Evolutionary conservation across 2,113 vertebrate species (phyloP).

Genomic region (Protobothrops flavoviridis): DNA sequence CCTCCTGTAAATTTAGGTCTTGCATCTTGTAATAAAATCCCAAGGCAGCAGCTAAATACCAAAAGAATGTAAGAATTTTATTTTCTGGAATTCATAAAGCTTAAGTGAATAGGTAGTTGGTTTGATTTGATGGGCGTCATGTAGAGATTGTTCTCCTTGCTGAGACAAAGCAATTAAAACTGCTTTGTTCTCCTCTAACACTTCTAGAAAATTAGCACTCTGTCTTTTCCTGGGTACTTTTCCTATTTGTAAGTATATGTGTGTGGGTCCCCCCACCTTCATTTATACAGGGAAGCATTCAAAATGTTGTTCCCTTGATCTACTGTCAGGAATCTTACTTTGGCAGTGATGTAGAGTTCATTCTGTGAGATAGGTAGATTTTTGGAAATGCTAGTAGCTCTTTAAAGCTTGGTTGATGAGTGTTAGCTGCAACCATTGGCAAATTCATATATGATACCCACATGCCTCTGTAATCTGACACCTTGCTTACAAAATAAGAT

Average conservation of each 20-base stretch:
- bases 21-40: background rate
- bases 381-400: background rate
- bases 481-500: background rate
- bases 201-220: background rate
- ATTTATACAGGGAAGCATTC: background rate
- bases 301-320: background rate
- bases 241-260: background rate
- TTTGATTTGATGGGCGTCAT: background rate
- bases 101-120: background rate
- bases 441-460: too few relatives aligned
- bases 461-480: background rate
- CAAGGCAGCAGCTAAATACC: background rate
- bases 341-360: background rate
- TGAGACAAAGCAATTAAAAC: background rate
- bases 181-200: background rate
- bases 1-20: background rate
- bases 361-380: background rate
- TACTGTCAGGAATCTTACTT: background rate
- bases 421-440: background rate
- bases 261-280: too few relatives aligned
- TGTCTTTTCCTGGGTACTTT: background rate
- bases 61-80: background rate
- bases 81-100: conserved; percentile 14
- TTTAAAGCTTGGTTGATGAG: background rate
- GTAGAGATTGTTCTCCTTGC: background rate